A percentile compares a stretch with the other conserved stretches of the same genome.
These are phyloP conservation scores for Tragopan temminckii DNA, from an alignment of 2,797 vertebrate species.

Conservation along the genomic window DNA sequence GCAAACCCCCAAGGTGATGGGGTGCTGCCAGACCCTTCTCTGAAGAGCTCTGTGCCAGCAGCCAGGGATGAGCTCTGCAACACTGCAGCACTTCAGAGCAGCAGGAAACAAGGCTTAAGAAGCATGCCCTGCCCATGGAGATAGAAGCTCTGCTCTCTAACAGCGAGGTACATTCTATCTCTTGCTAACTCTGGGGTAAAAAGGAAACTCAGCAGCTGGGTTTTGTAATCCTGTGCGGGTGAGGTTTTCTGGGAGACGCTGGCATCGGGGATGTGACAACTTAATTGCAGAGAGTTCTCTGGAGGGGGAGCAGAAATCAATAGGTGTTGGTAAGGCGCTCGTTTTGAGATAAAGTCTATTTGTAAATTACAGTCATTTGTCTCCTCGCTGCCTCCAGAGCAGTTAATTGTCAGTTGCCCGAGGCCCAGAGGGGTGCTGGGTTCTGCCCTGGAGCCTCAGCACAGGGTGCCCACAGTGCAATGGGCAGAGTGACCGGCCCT, in stretches of 20 bases:
- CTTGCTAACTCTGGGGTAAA: conserved; percentile 29
- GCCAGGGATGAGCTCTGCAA: not conserved
- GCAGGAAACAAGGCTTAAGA: not conserved
- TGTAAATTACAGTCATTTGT: conserved; percentile 77
- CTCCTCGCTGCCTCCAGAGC: conserved; percentile 33
- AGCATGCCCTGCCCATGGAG: not conserved
- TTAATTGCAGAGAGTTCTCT: conserved; percentile 70
- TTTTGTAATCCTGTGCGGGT: not conserved
- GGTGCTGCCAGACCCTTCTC: accelerated
- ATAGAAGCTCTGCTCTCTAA: conserved; percentile 49
- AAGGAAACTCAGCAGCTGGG: conserved; percentile 23
- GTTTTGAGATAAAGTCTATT: conserved; percentile 77
- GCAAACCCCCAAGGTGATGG: accelerated
- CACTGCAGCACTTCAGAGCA: not conserved
- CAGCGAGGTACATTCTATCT: conserved; percentile 12
- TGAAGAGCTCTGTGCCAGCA: not conserved
- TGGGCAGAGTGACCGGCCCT: not conserved
- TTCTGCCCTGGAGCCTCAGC: not conserved
- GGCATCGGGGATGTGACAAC: conserved; percentile 70
- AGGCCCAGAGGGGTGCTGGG: not conserved
- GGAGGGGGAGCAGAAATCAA: conserved; percentile 57
- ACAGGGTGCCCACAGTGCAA: not conserved
- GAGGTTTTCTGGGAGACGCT: conserved; percentile 33
- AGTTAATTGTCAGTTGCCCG: conserved; percentile 53
- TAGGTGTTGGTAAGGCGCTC: conserved; percentile 57